Evolutionary conservation across 1,140 invertebrate genomes (phyloP).

Genomic region (Amyelois transitella): DNA sequence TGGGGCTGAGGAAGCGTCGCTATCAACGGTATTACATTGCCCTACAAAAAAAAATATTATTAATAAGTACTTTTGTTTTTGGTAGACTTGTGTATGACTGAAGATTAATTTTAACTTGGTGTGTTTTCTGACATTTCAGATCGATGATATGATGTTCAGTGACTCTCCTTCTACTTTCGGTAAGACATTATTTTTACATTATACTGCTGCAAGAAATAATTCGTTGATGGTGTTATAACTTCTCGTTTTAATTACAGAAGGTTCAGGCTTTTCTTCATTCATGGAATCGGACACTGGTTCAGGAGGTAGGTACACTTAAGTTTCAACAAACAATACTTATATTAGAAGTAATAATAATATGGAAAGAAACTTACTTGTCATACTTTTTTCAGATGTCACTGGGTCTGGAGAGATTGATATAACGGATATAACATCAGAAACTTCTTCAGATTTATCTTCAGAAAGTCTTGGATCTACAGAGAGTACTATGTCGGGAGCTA

Average conservation of each 20-base stretch:
- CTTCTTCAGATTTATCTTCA: not conserved
- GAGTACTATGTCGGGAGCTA: constrained; percentile 5
- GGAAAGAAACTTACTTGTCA: not conserved
- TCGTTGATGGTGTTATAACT: no score
- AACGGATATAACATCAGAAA: not conserved
- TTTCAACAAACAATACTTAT: not conserved
- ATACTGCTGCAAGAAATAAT: no score
- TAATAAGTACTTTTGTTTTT: no score
- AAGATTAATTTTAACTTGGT: no score
- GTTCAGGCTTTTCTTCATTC: constrained; percentile 7
- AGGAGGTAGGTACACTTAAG: constrained; percentile 2
- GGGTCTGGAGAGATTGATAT: not conserved
- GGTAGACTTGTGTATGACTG: no score
- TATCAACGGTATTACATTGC: not conserved
- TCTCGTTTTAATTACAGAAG: constrained; percentile 8
- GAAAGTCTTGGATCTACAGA: constrained; percentile 17
- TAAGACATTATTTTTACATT: constrained; percentile 17
- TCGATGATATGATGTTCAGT: constrained; percentile 78
- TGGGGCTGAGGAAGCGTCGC: not conserved
- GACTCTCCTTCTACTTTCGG: constrained; percentile 66
- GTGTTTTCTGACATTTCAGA: no score
- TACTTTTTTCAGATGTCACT: not conserved
- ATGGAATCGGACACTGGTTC: constrained; percentile 10
- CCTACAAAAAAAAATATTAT: not conserved
- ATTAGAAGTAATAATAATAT: not conserved